Evolutionary conservation across 2,888 invertebrate genomes (phyloP).

Genomic region (Philereme vetulata): DNA sequence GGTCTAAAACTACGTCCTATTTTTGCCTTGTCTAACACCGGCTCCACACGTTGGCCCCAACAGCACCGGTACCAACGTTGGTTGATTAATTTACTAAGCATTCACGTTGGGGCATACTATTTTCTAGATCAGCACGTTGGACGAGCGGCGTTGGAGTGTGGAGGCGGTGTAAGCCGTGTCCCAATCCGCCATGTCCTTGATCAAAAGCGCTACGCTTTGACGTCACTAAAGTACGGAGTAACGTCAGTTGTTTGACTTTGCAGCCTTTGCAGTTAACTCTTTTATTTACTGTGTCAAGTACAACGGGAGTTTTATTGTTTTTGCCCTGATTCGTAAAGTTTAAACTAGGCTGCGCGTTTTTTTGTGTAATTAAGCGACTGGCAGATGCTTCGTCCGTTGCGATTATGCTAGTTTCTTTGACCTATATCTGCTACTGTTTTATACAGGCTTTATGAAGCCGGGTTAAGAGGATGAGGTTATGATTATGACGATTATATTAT

Average conservation of each 20-base stretch:
- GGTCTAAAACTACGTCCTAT: no score
- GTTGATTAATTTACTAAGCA: no score
- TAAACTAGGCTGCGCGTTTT: conserved; percentile 15
- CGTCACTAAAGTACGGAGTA: neutral
- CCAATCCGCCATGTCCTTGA: conserved; percentile 4
- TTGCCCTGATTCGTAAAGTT: conserved; percentile 16
- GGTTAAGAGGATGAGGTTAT: no score
- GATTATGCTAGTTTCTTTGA: neutral
- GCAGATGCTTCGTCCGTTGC: neutral
- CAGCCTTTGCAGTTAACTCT: conserved; percentile 20
- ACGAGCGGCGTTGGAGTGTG: neutral
- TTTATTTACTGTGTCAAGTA: conserved; percentile 24
- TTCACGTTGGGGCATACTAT: no score
- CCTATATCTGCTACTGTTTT: no score
- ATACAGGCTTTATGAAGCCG: no score
- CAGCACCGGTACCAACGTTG: no score
- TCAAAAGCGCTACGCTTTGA: conserved; percentile 17
- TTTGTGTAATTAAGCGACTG: conserved; percentile 13
- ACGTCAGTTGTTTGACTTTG: conserved; percentile 15
- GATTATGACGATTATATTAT: no score
- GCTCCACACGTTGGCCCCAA: no score
- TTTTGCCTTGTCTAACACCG: no score
- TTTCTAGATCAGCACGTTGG: no score
- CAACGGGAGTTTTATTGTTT: conserved; percentile 15
- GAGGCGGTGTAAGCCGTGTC: neutral